A percentile compares a stretch with the other conserved stretches of the same genome.
phyloP scores from a whole-genome alignment of 2,113 vertebrate genomes.

The Myotis lucifugus region DNA sequence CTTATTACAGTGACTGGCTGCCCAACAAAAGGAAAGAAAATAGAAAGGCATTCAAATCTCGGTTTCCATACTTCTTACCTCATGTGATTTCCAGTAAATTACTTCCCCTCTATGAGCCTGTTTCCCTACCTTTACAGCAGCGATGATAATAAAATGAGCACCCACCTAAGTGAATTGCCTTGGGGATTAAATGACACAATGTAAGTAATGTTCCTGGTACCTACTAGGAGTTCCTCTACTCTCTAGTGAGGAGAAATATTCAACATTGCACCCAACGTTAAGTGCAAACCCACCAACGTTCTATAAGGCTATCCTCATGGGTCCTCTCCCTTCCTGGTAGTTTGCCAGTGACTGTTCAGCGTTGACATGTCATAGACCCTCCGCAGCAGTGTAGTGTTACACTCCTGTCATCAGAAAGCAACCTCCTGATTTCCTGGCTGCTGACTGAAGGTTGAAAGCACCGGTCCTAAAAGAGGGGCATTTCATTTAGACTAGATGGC shows the following conservation, averaged over 20 bases:
- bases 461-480: background rate
- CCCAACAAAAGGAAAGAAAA: background rate
- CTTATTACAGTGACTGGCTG: background rate
- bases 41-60: background rate
- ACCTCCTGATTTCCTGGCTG: background rate
- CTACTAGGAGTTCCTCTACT: background rate
- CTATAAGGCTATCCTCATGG: background rate
- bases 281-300: background rate
- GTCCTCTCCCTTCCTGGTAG: background rate
- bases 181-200: background rate
- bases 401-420: background rate
- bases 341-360: background rate
- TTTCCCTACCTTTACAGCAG: background rate
- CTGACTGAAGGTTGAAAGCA: background rate
- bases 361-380: background rate
- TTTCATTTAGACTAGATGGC: slow-evolving; percentile 38
- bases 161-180: background rate
- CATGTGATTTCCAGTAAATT: background rate
- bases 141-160: background rate
- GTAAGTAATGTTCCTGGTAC: background rate
- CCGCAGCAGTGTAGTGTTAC: background rate
- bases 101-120: background rate
- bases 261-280: background rate
- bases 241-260: background rate
- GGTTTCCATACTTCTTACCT: background rate